Base-by-base conservation (phyloP, 2,113 vertebrate genomes). In the Apeltes quadracus region DNA sequence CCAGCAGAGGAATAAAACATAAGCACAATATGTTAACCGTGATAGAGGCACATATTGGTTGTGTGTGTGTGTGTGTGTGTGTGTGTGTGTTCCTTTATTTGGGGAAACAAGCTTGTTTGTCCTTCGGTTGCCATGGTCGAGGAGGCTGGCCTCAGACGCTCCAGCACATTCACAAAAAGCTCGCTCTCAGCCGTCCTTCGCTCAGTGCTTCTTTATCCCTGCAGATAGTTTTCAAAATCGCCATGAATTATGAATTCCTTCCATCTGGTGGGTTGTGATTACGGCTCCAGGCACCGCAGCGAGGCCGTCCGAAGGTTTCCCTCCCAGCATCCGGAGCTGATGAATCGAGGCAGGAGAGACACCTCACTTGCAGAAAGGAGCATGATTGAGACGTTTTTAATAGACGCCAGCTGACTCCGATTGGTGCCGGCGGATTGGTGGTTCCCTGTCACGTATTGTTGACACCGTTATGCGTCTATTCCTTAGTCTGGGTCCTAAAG, bases 191-290 rank as follows among this genome's bases (percentile, higher is more conserved):
- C 57, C 6, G 16, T 16, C n/a, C 46, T 70, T n/a, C 64, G 34
- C 55, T 56, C 7, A 23, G 43, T 2, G 8, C 46, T n/a, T 29
- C 36, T n/a, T 65, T 46, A 44, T 72, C 61, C 48, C 39, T 32
- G 50, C 54, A 72, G 71, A 79, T 61, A 25, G 29, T 78, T 65
- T 1, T 27, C 5, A 79, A 73, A 79, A 76, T 79, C 70, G 29
- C 22, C 79, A 77, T 84, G 54, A 80, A 77, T 85, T 81, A 84
- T 86, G 56, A 72, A 84, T 78, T 41, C 15, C 15, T 58, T 85
- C 78, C 72, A 79, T 82, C 83, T 76, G 86, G 59, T 50, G 32
- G 32, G 38, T 23, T 74, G 68, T 55, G 76, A 75, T 84, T 72
- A 62, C 23, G 48, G 53, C 61, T 71, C n/a, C 71, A 58, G 70